Evolutionary conservation across 2,113 vertebrate species (phyloP).

Genomic region (Corvus hawaiiensis): DNA sequence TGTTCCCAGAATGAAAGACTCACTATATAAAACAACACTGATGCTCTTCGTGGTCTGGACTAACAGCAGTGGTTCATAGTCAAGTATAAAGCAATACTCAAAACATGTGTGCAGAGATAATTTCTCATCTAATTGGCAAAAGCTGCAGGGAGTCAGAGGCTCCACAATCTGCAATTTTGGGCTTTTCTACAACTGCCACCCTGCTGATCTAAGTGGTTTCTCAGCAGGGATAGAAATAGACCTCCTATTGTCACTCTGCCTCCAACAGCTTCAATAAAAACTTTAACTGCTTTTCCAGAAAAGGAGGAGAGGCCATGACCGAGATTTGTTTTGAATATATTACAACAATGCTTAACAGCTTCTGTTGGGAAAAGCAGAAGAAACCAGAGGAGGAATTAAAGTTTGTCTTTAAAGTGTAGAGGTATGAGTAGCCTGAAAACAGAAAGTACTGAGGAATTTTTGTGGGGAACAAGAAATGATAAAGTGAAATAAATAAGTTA

Average conservation of each 20-base stretch:
- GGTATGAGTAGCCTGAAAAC: background rate
- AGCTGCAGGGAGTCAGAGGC: background rate
- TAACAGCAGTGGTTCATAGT: background rate
- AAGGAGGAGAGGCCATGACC: background rate
- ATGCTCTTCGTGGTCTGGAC: background rate
- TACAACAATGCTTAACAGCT: background rate
- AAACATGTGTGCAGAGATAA: background rate
- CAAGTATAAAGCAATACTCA: background rate
- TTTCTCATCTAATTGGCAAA: background rate
- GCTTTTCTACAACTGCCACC: background rate
- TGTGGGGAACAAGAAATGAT: background rate
- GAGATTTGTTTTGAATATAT: background rate
- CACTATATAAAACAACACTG: background rate
- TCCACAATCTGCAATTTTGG: background rate
- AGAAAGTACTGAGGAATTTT: background rate
- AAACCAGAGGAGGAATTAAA: background rate
- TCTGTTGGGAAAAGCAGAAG: background rate
- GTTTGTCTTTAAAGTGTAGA: background rate
- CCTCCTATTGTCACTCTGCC: background rate
- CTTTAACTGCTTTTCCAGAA: background rate
- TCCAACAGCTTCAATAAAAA: background rate
- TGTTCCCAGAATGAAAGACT: background rate
- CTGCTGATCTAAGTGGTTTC: background rate
- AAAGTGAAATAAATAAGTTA: background rate
- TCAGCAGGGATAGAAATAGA: background rate